Base-by-base conservation (phyloP, 2,797 vertebrate species). In the Gambelia wislizenii region DNA sequence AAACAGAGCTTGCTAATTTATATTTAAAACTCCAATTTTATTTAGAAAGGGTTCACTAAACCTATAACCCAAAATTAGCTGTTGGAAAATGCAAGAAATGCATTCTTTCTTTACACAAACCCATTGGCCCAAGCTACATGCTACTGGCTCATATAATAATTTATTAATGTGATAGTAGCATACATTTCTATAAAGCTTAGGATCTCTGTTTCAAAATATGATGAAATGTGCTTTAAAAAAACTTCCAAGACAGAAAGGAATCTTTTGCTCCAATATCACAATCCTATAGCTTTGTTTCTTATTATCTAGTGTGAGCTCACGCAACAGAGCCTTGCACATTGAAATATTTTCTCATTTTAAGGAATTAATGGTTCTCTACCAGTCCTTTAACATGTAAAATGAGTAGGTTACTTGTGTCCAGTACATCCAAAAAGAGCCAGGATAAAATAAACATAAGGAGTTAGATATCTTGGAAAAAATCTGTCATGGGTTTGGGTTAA, bases 401-500 rank as follows among this genome's bases (percentile, higher is more conserved):
- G 99, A 99, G 98, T 98, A 98, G 98, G 98, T 99, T 99, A 98
- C 98, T 99, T 98, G 98, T 99, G 98, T 99, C 98, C 98, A 99
- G 98, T 98, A 99, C 98, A 99, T 99, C 98, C 98, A 99, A 98
- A 98, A 98, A 98, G 98, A 99, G 98, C 98, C 98, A 97, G 98
- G 98, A 99, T 99, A 99, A 99, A 99, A 99, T 99, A 99, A 99
- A 99, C 99, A 99, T 96, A 96, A 97, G 98, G 98, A 98, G 98
- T 99, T 98, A 97, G 98, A 98, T 99, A 99, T 99, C 99, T 99
- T 98, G 98, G 99, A 99, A 99, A 99, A 98, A 99, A 99, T 99
- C 99, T 99, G 99, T 99, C 99, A 99, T 98, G 98, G 98, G 98
- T 99, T 99, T 99, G 98, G 98, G 98, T 98, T 99, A 99, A 99